phyloP scores from a whole-genome alignment of 2,888 invertebrate genomes.

The Aspidiotus destructor region DNA sequence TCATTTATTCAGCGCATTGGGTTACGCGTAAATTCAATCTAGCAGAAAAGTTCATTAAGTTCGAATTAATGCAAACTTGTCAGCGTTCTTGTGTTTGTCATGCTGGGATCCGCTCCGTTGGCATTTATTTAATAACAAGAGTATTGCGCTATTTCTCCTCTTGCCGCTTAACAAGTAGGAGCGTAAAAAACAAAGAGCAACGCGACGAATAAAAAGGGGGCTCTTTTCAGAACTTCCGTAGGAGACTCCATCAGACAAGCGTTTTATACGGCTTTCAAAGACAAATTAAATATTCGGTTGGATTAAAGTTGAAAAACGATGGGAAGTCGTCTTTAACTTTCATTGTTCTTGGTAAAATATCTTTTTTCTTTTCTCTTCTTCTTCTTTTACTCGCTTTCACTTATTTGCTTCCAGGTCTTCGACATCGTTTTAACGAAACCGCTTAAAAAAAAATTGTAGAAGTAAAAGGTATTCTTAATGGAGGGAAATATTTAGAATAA shows the following conservation, averaged over 20 bases:
- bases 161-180: not conserved
- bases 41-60: conserved; percentile 31
- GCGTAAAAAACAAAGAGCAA: not conserved
- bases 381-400: not conserved
- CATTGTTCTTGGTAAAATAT: conserved; percentile 23
- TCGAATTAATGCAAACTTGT: conserved; percentile 31
- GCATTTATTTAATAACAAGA: conserved; percentile 31
- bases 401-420: not conserved
- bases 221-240: conserved; percentile 20
- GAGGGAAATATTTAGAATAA: no score
- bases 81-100: conserved; percentile 30
- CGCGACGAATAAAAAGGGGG: conserved; percentile 13
- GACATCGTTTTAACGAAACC: no score
- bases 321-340: conserved; percentile 21
- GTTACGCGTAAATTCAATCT: conserved; percentile 21
- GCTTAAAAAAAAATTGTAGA: not conserved
- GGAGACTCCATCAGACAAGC: conserved; percentile 1
- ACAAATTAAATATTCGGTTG: conserved; percentile 32
- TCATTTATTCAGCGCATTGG: conserved; percentile 17
- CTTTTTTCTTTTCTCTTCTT: not conserved
- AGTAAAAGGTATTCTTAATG: no score
- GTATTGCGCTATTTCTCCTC: conserved; percentile 19
- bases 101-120: conserved; percentile 29
- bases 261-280: conserved; percentile 20
- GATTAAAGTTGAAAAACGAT: conserved; percentile 31